Base-by-base conservation (phyloP, 2,888 invertebrate species). In the Leucoma salicis region DNA sequence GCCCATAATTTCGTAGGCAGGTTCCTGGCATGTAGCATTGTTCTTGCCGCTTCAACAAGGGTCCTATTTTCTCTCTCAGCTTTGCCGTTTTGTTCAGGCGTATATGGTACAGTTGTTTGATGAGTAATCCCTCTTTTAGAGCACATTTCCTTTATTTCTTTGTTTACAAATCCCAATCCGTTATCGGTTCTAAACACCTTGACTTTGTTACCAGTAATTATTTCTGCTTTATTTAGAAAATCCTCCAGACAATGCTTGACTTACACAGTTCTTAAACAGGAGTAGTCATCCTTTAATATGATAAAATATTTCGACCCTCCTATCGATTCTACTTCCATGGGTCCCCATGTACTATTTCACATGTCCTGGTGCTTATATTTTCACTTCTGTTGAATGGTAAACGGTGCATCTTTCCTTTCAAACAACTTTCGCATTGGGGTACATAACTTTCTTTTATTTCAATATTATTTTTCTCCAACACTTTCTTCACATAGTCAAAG, bases 201-300 rank as follows among this genome's bases (percentile, higher is more conserved):
- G 1, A 42, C 14, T 8, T 1, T 28, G 3, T 42, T 36, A 24
- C 35, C 35, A 0, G 41, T 41, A 10, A 13, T 11, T 29, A 35
- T 40, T 29, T 40, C 36, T 1, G 5, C 36, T 16, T 2, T 27
- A 11, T 13, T n/a, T 13, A 42, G 13, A 11, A 37, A 42, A 2
- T 42, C 18, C 15, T 11, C 14, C 3, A 31, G 6, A 4, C 21
- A 21, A 2, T 3, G 6, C 21, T 21, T 21, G 1, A 2, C 21
- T 21, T 21, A 25, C 36, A 53, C 46, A 3, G 3, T 8, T n/a
- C 50, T 35, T 13, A 34, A 49, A 10, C 56, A 55, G 5, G 58
- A 56, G 13, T 42, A 63, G 28, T 65, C 63, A 46, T 67, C 63
- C 21, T 62, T 63, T 0, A 63, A 12, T 8, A 64, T 6, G 2